Conservation (phyloP, 2,888 invertebrate species). For the Hirtodrosophila histrioides region DNA sequence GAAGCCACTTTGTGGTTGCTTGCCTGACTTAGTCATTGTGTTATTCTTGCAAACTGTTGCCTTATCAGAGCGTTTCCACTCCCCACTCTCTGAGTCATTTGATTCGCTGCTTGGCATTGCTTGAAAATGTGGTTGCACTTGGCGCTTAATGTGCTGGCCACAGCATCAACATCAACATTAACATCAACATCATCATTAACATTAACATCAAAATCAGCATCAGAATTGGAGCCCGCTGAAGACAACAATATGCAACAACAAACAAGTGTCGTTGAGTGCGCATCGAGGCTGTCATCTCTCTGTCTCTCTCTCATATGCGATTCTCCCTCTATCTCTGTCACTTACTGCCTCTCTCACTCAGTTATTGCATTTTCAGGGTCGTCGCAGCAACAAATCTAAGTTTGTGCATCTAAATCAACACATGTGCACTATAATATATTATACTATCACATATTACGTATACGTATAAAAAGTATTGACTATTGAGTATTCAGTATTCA, state of each 20-base stretch:
- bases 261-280: slow-evolving; percentile 17
- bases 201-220: not conserved
- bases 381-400: slow-evolving; percentile 42
- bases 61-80: slow-evolving; percentile 38
- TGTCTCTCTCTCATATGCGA: slow-evolving; percentile 31
- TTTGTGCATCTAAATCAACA: slow-evolving; percentile 67
- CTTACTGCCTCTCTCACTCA: slow-evolving; percentile 38
- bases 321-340: slow-evolving; percentile 18
- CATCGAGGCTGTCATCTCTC: slow-evolving; percentile 63
- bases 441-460: slow-evolving; percentile 12
- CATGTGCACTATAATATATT: slow-evolving; percentile 17
- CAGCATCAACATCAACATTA: slow-evolving; percentile 9
- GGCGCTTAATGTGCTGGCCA: slow-evolving; percentile 32
- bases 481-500: slow-evolving; percentile 5
- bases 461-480: slow-evolving; percentile 2
- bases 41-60: slow-evolving; percentile 55
- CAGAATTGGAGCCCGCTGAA: slow-evolving; percentile 22
- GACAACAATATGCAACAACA: slow-evolving; percentile 27
- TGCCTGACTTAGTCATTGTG: slow-evolving; percentile 55
- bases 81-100: slow-evolving; percentile 57
- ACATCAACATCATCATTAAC: too few species aligned
- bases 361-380: slow-evolving; percentile 66
- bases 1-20: slow-evolving; percentile 52
- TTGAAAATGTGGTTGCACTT: slow-evolving; percentile 78
- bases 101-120: slow-evolving; percentile 73